Base-by-base conservation (phyloP, 2,888 invertebrate species). In the Nysson spinosus region DNA sequence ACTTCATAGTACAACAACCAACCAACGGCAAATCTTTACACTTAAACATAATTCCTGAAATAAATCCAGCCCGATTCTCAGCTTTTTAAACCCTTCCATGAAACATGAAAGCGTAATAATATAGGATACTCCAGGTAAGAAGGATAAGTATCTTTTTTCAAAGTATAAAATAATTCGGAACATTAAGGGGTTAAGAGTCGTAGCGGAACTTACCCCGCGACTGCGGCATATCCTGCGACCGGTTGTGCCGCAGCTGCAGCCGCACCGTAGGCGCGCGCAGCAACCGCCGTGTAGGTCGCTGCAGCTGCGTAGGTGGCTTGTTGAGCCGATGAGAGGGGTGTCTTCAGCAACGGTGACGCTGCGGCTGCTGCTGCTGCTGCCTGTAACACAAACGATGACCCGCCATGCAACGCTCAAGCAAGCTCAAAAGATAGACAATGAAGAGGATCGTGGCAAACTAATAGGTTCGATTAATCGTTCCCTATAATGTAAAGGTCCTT, bases 261-360 rank as follows among this genome's bases (percentile, higher is more conserved):
- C 65, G 94, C 94, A 78, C 93, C 93, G 80, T 94, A 94, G 74
- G 95, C 95, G 77, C 95, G 90, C 74, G 94, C 94, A 75, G 95
- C 95, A 26, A 95, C 95, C 68, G 95, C 94, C 85, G 95, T 94
- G 88, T 95, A 95, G 72, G 94, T 94, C 55, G 95, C 95, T 79
- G 95, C 95, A 69, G 95, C 95, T 85, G 95, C 95, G 85, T 95
- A 95, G 81, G 94, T 94, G 75, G 94, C 94, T 90, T 95, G 95
- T 90, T 95, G 95, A 87, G 95, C 94, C 88, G 92, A 90, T 87
- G 92, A 94, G 89, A 94, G 90, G 87, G 94, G 95, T 69, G 94
- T 93, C 91, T 95, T 95, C 89, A 95, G 89, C 88, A 95, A 90
- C 58, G 95, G 95, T 78, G 92, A 91, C 73, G 94, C 91, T 77